Evolutionary conservation across 1,140 invertebrate species (phyloP), one percentile per base, ranked within the genome.

Genomic region (Diploscapter pachys): DNA sequence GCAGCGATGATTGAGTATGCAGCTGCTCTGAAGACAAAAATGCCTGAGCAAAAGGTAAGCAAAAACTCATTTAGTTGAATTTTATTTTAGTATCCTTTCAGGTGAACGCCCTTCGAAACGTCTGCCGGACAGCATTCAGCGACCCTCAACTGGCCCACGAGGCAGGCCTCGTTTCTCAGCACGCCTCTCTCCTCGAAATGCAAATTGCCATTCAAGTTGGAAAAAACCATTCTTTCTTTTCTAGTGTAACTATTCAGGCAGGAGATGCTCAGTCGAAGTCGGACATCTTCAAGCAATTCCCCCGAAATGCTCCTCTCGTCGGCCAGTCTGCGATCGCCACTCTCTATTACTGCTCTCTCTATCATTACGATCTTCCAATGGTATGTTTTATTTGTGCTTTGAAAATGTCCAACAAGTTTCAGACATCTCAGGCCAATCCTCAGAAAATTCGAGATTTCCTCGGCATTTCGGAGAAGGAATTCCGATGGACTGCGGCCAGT

Each of bases 331-430:
- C 75, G n/a, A 13, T 76, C 31, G 63, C 69, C 0, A 72, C 75
- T 5, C 75, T 76, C 4, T 76, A 76, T 50, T 76, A 76, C 51
- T 73, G 61, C 3, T 54, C 13, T 5, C 72, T 76, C 50, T 76
- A 76, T 49, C 75, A 76, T 59, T 76, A 51, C 51, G 67, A 72
- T 48, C 49, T 53, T 9, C 50, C 67, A 3, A 8, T 56, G 52
- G 73, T 75, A 5, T 50, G 55, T 8, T 71, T 68, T 61, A 6
- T 53, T 9, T 6, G 57, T 9, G 57, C 49, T 71, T 69, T 6
- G 53, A 9, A 52, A n/a, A 65, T 31, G 11, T 68, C 56, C 11
- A 53, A 52, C 53, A 69, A 9, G 31, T 65, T 71, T 71, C 55
- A 71, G 69, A 49, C 9, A 13, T 48, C n/a, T 13, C n/a, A 50